phyloP scores from a whole-genome alignment of 2,113 vertebrate species.

The Aptenodytes patagonicus region DNA sequence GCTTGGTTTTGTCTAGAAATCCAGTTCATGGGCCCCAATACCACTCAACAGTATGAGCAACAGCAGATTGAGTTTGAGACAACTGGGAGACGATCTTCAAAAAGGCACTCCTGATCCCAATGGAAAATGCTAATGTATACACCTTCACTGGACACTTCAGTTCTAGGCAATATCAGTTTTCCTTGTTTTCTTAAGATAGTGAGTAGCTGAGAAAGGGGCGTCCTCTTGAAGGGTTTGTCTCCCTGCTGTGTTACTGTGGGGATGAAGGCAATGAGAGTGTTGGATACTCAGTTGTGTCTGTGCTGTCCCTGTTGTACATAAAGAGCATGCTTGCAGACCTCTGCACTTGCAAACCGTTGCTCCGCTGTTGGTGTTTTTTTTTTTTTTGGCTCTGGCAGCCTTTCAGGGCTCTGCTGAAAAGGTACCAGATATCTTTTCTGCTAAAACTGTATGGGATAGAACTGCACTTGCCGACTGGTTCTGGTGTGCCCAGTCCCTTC shows the following conservation, averaged over 20 bases:
- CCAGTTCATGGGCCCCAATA: accelerated
- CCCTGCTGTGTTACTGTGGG: not conserved
- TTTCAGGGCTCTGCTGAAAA: not conserved
- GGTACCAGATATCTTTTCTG: not conserved
- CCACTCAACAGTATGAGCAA: not conserved
- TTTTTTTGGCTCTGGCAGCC: not conserved
- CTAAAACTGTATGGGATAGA: not conserved
- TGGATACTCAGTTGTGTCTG: not conserved
- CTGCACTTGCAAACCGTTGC: not conserved
- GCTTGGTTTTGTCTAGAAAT: not conserved
- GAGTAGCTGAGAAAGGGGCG: not conserved
- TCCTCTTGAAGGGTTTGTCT: not conserved
- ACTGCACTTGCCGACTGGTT: not conserved
- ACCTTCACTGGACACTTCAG: not conserved
- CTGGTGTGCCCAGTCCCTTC: not conserved
- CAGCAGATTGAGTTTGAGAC: not conserved
- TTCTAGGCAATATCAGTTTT: not conserved
- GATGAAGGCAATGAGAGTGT: not conserved
- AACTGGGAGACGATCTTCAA: not conserved
- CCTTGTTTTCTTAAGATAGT: not conserved
- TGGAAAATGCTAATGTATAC: not conserved
- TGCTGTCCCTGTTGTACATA: not conserved
- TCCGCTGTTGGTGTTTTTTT: not conserved
- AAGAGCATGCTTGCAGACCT: not conserved
- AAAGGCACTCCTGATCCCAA: not conserved